Evolutionary conservation across 92 coral and sea anemone species (phyloP).

Genomic region (Porites cylindrica): DNA sequence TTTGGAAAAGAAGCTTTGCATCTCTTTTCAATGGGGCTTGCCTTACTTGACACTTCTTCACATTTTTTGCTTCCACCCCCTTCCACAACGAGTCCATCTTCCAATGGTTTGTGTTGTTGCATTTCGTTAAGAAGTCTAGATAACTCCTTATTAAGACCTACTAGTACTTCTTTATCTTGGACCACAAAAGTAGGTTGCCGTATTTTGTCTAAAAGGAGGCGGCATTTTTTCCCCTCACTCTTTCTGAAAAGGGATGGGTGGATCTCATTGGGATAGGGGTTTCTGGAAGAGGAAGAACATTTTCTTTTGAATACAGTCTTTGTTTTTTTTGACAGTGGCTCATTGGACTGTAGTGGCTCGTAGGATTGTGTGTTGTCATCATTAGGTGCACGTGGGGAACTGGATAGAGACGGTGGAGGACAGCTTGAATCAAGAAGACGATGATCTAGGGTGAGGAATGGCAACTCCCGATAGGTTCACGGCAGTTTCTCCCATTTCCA

Average conservation of each 20-base stretch:
- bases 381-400: neutral
- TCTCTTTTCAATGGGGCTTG: neutral
- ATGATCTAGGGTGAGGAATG: conserved; percentile 48
- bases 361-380: neutral
- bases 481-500: conserved; percentile 70
- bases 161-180: neutral
- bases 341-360: neutral
- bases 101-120: conserved; percentile 13
- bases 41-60: neutral
- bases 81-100: conserved; percentile 36
- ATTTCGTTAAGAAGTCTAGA: neutral
- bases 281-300: neutral
- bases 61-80: neutral
- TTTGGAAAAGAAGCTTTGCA: neutral
- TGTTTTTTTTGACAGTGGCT: conserved; percentile 6
- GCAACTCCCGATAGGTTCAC: conserved; percentile 33
- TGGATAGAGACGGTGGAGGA: neutral
- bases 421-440: neutral
- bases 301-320: neutral
- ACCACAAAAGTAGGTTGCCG: conserved; percentile 15
- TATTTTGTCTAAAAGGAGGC: neutral
- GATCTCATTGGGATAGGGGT: conserved; percentile 1
- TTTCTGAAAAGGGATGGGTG: neutral
- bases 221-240: conserved; percentile 3
- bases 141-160: neutral